phyloP scores from a whole-genome alignment of 2,888 invertebrate species.

The Branchipolynoe longqiensis region DNA sequence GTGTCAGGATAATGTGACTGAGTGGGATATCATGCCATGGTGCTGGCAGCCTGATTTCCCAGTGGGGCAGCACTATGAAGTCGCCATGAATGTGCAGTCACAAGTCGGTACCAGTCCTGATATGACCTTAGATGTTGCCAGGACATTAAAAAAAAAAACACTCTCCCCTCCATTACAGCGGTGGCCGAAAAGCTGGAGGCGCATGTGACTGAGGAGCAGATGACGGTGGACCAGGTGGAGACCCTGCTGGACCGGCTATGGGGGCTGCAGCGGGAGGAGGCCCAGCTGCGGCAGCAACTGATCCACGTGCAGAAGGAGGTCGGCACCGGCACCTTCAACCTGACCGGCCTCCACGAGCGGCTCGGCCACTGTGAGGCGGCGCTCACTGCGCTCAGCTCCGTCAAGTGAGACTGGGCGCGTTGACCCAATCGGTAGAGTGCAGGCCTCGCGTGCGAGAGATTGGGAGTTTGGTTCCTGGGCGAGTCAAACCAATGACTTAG shows the following conservation, averaged over 20 bases:
- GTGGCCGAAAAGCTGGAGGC: constrained; percentile 33
- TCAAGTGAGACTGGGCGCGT: not conserved
- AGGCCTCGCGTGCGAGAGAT: too few species aligned
- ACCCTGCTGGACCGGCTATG: constrained; percentile 20
- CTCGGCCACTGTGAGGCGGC: constrained; percentile 48
- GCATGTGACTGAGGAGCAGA: constrained; percentile 4
- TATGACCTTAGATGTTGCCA: too few species aligned
- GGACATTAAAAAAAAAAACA: too few species aligned
- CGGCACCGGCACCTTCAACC: not conserved
- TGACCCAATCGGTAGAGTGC: too few species aligned
- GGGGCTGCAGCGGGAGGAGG: constrained; percentile 48
- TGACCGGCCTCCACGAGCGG: constrained; percentile 36
- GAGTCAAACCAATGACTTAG: too few species aligned
- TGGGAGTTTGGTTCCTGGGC: too few species aligned
- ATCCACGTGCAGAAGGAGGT: constrained; percentile 35
- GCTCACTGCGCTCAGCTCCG: constrained; percentile 12
- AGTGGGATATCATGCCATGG: too few species aligned
- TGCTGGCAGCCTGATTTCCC: too few species aligned
- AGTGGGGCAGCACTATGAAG: too few species aligned
- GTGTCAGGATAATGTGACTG: too few species aligned
- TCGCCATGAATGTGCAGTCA: too few species aligned
- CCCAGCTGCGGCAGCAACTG: constrained; percentile 4
- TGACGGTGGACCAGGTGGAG: constrained; percentile 10
- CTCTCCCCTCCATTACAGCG: constrained; percentile 36
- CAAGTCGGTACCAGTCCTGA: too few species aligned